Percentiles rank a stretch among this genome's conserved stretches.
Evolutionary conservation across 1,140 invertebrate species (phyloP).

Genomic region (Colletes latitarsis): DNA sequence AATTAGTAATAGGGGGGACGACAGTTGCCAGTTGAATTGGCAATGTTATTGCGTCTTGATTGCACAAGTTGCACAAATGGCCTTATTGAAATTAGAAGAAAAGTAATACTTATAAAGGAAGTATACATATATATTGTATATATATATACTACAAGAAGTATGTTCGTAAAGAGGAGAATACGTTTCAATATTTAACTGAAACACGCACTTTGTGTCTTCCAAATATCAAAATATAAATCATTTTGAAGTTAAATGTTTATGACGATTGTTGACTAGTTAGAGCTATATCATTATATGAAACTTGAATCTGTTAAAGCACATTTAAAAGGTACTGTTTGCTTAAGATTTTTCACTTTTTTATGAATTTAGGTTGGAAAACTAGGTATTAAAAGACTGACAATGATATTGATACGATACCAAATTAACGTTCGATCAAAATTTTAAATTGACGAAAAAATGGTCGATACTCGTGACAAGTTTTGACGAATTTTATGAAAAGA

Average conservation of each 20-base stretch:
- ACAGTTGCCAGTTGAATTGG: neutral
- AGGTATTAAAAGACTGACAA: slow-evolving; percentile 43
- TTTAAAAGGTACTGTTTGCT: slow-evolving; percentile 10
- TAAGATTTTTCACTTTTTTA: slow-evolving; percentile 28
- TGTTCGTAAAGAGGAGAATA: slow-evolving; percentile 22
- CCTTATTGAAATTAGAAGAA: slow-evolving; percentile 39
- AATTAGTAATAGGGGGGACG: neutral
- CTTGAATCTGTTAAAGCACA: slow-evolving; percentile 20
- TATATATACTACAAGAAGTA: slow-evolving; percentile 16
- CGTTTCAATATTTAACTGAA: slow-evolving; percentile 22
- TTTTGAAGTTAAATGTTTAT: slow-evolving; percentile 41
- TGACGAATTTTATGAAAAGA: neutral
- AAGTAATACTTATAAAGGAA: slow-evolving; percentile 24
- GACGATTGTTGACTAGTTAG: slow-evolving; percentile 48
- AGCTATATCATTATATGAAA: slow-evolving; percentile 20
- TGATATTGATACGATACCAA: slow-evolving; percentile 34
- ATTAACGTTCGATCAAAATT: slow-evolving; percentile 14
- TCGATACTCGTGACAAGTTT: too few relatives aligned
- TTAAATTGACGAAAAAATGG: too few relatives aligned
- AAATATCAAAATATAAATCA: slow-evolving; percentile 50
- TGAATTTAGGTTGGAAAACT: slow-evolving; percentile 3
- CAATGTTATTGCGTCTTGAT: slow-evolving; percentile 13
- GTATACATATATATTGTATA: neutral
- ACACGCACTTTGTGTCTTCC: slow-evolving; percentile 57
- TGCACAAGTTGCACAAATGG: slow-evolving; percentile 47